Percentiles rank a stretch among this genome's conserved stretches.
These are phyloP conservation scores for Tonatia bakeri DNA, from an alignment of 2,113 vertebrate species.

Conservation along the genomic window DNA sequence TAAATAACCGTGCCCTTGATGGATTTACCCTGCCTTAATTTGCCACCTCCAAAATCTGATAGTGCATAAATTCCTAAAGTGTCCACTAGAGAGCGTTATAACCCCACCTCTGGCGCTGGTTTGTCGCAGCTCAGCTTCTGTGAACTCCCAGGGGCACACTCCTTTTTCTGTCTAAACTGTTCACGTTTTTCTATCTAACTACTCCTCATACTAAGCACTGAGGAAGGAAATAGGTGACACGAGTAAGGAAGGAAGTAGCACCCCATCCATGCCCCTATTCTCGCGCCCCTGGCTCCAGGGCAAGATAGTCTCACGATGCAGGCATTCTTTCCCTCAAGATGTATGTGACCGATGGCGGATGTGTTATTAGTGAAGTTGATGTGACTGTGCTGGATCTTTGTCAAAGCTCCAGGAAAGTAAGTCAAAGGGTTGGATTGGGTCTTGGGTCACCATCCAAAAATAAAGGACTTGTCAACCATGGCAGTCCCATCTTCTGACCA, in stretches of 20 bases:
- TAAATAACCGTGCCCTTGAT: background rate
- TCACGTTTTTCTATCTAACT: background rate
- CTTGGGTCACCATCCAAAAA: background rate
- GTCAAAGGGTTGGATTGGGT: background rate
- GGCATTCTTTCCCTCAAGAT: background rate
- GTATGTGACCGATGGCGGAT: background rate
- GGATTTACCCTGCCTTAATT: background rate
- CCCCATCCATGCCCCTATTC: background rate
- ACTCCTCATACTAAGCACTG: background rate
- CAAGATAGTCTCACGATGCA: background rate
- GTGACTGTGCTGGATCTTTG: background rate
- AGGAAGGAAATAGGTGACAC: background rate
- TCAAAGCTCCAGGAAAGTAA: background rate
- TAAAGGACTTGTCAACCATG: background rate
- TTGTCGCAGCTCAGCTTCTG: background rate
- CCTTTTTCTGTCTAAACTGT: background rate
- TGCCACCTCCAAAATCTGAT: background rate
- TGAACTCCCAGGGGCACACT: background rate
- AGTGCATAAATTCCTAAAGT: background rate
- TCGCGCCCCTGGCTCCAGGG: background rate
- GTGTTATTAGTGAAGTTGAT: background rate
- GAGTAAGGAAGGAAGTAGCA: background rate
- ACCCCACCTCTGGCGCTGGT: background rate
- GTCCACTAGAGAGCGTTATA: constrained; percentile 54
- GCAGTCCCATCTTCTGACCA: background rate